These are phyloP conservation scores for Acanthacorydalis orientalis DNA, from an alignment of 2,888 invertebrate genomes.

Conservation along the genomic window DNA sequence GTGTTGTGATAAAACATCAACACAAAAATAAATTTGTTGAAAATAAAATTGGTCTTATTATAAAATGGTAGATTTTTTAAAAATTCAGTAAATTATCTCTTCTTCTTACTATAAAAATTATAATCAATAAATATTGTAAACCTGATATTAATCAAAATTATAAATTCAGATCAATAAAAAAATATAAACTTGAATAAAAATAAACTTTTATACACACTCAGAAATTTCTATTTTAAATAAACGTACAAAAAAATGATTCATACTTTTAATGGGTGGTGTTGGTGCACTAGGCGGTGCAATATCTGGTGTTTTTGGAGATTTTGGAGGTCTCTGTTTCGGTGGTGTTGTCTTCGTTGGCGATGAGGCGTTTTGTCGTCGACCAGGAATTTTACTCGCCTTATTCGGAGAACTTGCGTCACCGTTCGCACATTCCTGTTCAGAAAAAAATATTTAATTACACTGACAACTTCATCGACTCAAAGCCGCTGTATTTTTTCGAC, in stretches of 20 bases:
- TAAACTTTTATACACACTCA: not conserved
- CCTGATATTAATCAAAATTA: no score
- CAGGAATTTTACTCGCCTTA: slow-evolving; percentile 41
- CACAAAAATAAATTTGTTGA: no score
- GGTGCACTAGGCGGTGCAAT: slow-evolving; percentile 27
- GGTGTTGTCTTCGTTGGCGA: slow-evolving; percentile 25
- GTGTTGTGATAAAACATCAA: no score
- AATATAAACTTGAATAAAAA: not conserved
- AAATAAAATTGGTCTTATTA: no score
- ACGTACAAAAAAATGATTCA: slow-evolving; percentile 15
- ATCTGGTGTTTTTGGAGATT: slow-evolving; percentile 55
- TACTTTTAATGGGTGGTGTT: slow-evolving; percentile 52
- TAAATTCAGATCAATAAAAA: not conserved
- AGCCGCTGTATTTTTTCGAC: no score
- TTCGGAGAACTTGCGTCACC: slow-evolving; percentile 56
- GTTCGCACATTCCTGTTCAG: slow-evolving; percentile 40
- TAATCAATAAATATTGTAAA: no score
- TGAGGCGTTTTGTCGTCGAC: slow-evolving; percentile 18
- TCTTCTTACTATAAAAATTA: no score
- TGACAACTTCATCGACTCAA: no score
- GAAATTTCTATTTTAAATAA: no score
- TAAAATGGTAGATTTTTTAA: no score
- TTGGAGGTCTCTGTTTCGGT: slow-evolving; percentile 24
- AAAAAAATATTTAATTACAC: not conserved
- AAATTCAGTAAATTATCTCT: no score